Evolutionary conservation across 2,797 vertebrate genomes (phyloP), one percentile per base, ranked within the genome.

Genomic region (Myripristis jacobus): DNA sequence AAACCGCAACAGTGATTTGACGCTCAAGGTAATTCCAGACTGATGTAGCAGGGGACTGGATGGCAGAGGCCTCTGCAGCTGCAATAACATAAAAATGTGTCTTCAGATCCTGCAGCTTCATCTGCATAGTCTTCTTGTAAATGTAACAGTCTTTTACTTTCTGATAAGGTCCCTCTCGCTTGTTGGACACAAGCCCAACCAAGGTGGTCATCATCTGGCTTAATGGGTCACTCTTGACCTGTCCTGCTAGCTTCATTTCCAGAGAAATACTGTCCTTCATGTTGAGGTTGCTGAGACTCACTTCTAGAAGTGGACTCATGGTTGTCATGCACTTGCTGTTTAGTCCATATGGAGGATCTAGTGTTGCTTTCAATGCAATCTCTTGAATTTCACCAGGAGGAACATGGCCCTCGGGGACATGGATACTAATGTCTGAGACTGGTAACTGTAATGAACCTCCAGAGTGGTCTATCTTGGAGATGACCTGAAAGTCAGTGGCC

Each of bases 201-300:
- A 98, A 91, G 34, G 94, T 94, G 25, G 96, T 96, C 96, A 97
- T 96, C 77, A 96, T 91, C 88, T 98, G 97, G 85, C 97, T 98
- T 60, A 95, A 79, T 9, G 96, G 93, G 79, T 99, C 96, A 1
- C 88, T 94, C 91, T 95, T 98, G 60, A 98, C 93, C 87, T 96
- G 91, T 74, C 95, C 96, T 0, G 95, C 94, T 25, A 96, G 94
- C 91, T 97, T 98, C 65, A 97, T 93, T 57, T 97, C 95, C 67
- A 99, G 75, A n/a, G 94, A 93, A 78, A 99, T 93, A 29, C 87
- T 86, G 89, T 95, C 89, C 27, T 89, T 94, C 0, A 94, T 95
- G 80, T 95, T 97, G 66, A 94, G 94, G 85, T 97, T 97, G 82
- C 95, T 96, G 72, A 99, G 87, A 0, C 76, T 93, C 74, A 99